Base-by-base conservation (phyloP, 1,140 invertebrate species). In the Diorhabda carinulata region DNA sequence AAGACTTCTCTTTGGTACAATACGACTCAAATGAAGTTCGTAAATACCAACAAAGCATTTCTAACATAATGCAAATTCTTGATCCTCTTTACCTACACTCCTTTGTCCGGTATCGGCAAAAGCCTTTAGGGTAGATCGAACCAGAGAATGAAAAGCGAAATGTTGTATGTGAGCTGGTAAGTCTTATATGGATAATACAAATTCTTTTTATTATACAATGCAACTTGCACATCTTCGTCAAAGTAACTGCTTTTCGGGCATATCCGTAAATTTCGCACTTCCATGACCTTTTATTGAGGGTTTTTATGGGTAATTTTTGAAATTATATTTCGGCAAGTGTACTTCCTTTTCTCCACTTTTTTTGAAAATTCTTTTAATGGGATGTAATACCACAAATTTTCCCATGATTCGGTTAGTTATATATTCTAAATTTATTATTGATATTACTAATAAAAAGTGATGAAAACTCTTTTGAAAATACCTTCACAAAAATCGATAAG, bases 251-350 rank as follows among this genome's bases (percentile, higher is more conserved):
- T 47, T 41, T 7, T 62, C 7, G 44, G 44, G 9, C 44, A 44
- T 62, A 62, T 62, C 47, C 61, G 61, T 47, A 62, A 62, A 62
- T 10, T 62, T 52, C 43, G 7, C 44, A 5, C 61, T 62, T 9
- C 4, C 43, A 25, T 41, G 61, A 44, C 43, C 43, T 41, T 3
- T n/a, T 10, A 62, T 43, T 10, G 43, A 43, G 8, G 41, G 5
- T 43, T 44, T 62, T 62, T 62, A 62, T 43, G 61, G 43, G 41
- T 43, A 43, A 62, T 62, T 43, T 25, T 25, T 25, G 25, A 25
- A 25, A 25, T 25, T 25, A 25, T 25, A 25, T 25, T 25, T 25
- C 25, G 25, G 25, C 25, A 25, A 25, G 25, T 25, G 25, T 25
- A 25, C 25, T 25, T 25, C 25, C 25, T 25, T 25, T 25, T 25